Conservation (phyloP, 2,113 vertebrate species). For the Isurus oxyrinchus region DNA sequence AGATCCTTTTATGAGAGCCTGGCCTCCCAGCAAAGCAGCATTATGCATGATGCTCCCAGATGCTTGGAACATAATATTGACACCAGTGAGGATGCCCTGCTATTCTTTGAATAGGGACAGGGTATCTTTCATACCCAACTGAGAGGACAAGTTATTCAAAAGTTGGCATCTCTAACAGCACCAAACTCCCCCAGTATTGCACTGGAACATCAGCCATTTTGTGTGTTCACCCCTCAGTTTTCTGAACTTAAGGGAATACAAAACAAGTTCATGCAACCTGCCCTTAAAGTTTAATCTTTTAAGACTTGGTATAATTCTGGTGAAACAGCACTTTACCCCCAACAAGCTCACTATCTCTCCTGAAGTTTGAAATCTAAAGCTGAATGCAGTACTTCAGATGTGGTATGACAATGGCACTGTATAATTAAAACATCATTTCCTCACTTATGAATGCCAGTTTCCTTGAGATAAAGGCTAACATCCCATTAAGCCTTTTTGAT, state of each 20-base stretch:
- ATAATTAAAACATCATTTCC: not conserved
- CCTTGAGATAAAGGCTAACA: not conserved
- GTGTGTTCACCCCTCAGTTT: not conserved
- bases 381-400: not conserved
- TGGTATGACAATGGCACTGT: not conserved
- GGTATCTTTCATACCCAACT: too few species aligned
- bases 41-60: too few species aligned
- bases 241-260: not conserved
- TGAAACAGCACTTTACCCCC: not conserved
- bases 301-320: not conserved
- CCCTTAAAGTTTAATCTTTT: not conserved
- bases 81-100: too few species aligned
- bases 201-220: not conserved
- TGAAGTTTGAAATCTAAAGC: not conserved
- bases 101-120: too few species aligned
- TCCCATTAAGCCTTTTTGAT: not conserved
- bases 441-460: not conserved
- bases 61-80: too few species aligned
- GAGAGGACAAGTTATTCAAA: too few species aligned
- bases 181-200: too few species aligned
- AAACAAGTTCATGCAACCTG: not conserved
- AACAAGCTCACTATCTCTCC: too few species aligned
- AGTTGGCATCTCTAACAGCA: too few species aligned
- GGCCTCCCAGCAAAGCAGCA: too few species aligned
- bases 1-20: too few species aligned